Conservation (phyloP, 2,888 invertebrate genomes). For the Augochlorella aurata region DNA sequence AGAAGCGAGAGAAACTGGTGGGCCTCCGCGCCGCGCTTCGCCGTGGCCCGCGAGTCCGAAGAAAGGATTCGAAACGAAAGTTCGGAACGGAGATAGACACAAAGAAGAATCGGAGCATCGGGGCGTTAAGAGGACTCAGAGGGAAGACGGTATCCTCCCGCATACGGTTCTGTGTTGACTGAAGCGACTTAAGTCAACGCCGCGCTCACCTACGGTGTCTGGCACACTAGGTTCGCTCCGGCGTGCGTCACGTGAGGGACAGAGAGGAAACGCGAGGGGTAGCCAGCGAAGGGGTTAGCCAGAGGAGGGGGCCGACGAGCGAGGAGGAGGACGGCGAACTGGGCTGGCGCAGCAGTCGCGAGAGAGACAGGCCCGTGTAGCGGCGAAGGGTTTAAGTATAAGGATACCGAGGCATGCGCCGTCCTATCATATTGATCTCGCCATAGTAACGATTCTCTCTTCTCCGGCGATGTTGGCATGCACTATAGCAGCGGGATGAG, state of each 20-base stretch:
- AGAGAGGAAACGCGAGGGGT: constrained; percentile 11
- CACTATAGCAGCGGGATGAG: constrained; percentile 69
- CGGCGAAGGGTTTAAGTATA: constrained; percentile 68
- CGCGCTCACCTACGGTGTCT: constrained; percentile 61
- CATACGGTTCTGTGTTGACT: constrained; percentile 68
- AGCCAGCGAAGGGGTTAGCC: neutral
- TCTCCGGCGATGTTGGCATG: constrained; percentile 78
- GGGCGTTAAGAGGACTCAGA: constrained; percentile 56
- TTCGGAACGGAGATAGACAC: constrained; percentile 36
- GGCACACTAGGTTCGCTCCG: constrained; percentile 54
- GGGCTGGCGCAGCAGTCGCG: constrained; percentile 7
- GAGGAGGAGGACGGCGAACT: constrained; percentile 4
- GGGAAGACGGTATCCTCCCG: constrained; percentile 59
- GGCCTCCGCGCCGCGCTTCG: neutral
- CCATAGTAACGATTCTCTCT: constrained; percentile 82
- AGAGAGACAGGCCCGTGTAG: constrained; percentile 53
- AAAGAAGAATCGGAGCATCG: constrained; percentile 55
- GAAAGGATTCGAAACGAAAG: constrained; percentile 24
- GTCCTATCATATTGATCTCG: constrained; percentile 81
- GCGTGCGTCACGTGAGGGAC: constrained; percentile 37
- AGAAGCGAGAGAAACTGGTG: neutral
- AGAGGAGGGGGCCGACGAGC: neutral
- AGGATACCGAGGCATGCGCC: constrained; percentile 79
- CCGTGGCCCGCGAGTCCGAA: neutral
- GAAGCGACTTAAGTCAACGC: constrained; percentile 69